phyloP scores from a whole-genome alignment of 2,888 invertebrate genomes.

The Tipula vernalis region DNA sequence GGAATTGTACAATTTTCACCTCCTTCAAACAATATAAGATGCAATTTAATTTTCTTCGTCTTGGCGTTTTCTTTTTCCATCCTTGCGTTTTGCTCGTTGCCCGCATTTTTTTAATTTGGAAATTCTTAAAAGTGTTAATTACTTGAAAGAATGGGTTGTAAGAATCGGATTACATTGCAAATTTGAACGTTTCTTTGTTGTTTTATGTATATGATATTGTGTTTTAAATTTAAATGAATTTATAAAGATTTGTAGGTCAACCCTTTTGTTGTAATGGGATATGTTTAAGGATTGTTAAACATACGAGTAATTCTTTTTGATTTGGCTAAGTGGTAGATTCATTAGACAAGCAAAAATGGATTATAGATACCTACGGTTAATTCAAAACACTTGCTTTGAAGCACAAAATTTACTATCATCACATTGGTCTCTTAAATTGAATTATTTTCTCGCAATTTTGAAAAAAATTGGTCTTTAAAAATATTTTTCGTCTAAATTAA shows the following conservation, averaged over 20 bases:
- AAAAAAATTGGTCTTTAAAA: too few species aligned
- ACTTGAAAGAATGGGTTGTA: background rate
- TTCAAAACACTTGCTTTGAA: too few species aligned
- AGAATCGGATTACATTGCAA: background rate
- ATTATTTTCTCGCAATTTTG: too few species aligned
- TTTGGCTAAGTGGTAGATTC: too few species aligned
- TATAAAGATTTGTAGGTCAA: background rate
- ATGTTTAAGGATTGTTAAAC: background rate
- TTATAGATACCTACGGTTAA: too few species aligned
- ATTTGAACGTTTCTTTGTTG: background rate
- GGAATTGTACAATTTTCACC: constrained; percentile 4
- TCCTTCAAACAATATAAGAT: background rate
- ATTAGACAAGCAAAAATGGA: too few species aligned
- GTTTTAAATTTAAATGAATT: background rate
- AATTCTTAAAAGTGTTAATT: background rate
- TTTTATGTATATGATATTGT: background rate
- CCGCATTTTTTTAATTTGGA: background rate
- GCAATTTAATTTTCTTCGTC: background rate
- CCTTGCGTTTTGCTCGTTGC: background rate
- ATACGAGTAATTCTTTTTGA: background rate
- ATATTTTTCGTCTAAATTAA: too few species aligned
- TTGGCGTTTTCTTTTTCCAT: background rate
- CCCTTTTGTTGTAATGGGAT: background rate
- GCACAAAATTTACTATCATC: too few species aligned
- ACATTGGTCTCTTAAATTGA: too few species aligned